Evolutionary conservation across 2,797 vertebrate species (phyloP).

Genomic region (Lutjanus argentimaculatus): DNA sequence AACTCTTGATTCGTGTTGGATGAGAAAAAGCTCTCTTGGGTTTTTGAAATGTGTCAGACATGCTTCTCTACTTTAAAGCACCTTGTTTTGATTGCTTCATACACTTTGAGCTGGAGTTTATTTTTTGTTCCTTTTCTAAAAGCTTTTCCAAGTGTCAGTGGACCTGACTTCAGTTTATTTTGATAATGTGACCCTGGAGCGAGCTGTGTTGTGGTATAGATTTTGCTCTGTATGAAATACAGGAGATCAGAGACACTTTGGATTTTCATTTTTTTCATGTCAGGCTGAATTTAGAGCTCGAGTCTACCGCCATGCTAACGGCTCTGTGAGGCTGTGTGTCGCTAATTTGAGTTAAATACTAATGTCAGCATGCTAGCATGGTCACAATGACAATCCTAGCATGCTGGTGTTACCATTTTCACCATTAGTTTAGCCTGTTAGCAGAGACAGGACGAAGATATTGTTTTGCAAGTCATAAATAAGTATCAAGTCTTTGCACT

Average conservation of each 20-base stretch:
- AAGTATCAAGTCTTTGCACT: too few relatives aligned
- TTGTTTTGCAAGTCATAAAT: too few relatives aligned
- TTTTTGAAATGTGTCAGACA: constrained; percentile 38
- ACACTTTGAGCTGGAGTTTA: constrained; percentile 51
- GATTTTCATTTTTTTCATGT: neutral
- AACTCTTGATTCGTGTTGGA: neutral
- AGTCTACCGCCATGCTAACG: neutral
- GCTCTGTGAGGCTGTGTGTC: neutral
- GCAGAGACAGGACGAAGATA: too few relatives aligned
- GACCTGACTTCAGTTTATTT: constrained; percentile 59
- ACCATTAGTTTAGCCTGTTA: too few relatives aligned
- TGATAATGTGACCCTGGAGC: constrained; percentile 39
- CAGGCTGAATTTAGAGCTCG: neutral
- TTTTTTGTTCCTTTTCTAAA: constrained; percentile 55
- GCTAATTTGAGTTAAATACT: neutral
- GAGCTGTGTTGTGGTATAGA: constrained; percentile 17
- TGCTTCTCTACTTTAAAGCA: constrained; percentile 17
- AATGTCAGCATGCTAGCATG: neutral
- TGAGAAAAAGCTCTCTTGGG: constrained; percentile 5
- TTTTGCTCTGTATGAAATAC: constrained; percentile 15
- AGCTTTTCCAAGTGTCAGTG: constrained; percentile 43
- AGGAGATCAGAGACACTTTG: constrained; percentile 15
- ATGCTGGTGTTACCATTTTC: too few relatives aligned
- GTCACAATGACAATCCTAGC: neutral
- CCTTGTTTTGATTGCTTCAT: constrained; percentile 45